phyloP scores from a whole-genome alignment of 2,797 vertebrate species.

The Silurus aristotelis region DNA sequence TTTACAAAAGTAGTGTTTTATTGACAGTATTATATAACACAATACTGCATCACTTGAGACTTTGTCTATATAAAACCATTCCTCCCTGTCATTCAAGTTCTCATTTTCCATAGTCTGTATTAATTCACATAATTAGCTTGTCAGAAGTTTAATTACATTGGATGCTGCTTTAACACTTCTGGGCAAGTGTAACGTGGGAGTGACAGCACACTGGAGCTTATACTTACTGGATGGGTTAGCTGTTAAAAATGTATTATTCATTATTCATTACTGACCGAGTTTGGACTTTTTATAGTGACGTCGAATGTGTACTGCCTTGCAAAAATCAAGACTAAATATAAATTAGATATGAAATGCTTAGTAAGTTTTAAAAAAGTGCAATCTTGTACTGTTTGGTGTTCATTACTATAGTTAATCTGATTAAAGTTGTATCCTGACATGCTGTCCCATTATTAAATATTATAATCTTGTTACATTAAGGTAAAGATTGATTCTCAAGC shows the following conservation, averaged over 20 bases:
- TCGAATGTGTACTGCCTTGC: not conserved
- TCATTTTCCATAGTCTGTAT: not conserved
- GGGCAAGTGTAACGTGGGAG: not conserved
- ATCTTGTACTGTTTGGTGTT: not conserved
- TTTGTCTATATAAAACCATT: not conserved
- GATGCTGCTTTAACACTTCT: not conserved
- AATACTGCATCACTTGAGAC: not conserved
- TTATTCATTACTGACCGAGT: not conserved
- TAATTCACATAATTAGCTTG: not conserved
- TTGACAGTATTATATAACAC: not conserved
- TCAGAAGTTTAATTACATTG: not conserved
- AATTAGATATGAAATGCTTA: not conserved
- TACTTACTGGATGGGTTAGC: not conserved
- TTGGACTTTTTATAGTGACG: not conserved
- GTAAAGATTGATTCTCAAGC: constrained; percentile 10
- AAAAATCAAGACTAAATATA: not conserved
- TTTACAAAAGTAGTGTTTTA: not conserved
- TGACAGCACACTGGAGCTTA: not conserved
- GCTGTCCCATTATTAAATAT: not conserved
- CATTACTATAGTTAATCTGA: not conserved
- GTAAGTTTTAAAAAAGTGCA: too few relatives aligned
- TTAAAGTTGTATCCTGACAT: not conserved
- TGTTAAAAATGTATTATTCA: not conserved
- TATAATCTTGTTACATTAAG: not conserved
- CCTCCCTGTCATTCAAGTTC: not conserved